Evolutionary conservation across 2,888 invertebrate species (phyloP).

Genomic region (Molorchus minor): DNA sequence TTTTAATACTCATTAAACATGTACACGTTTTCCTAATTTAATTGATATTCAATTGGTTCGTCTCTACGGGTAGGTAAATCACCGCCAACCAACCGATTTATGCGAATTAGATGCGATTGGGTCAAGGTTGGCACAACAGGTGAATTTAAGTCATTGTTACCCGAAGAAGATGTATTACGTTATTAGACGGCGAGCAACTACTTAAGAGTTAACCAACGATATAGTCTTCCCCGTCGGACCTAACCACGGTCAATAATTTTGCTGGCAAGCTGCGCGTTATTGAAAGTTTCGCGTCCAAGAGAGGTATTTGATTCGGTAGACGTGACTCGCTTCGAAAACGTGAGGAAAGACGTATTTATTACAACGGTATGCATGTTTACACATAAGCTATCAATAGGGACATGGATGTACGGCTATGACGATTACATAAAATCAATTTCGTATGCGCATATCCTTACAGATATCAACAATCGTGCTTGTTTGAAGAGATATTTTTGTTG

Average conservation of each 20-base stretch:
- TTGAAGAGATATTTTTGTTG: too few species aligned
- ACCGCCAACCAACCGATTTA: constrained; percentile 1
- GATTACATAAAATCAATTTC: too few species aligned
- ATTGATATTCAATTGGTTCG: background rate
- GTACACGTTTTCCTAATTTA: too few species aligned
- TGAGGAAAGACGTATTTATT: background rate
- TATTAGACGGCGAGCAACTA: constrained; percentile 6
- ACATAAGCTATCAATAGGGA: background rate
- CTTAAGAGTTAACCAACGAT: background rate
- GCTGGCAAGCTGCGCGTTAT: constrained; percentile 2
- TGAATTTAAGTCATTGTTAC: constrained; percentile 11
- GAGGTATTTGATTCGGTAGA: constrained; percentile 2
- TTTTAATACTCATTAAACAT: too few species aligned
- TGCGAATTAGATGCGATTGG: constrained; percentile 9
- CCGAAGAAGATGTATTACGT: background rate
- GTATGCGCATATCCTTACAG: too few species aligned
- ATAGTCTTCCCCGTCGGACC: background rate
- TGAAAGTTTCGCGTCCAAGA: constrained; percentile 2
- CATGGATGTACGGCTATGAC: too few species aligned
- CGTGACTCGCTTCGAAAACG: constrained; percentile 5
- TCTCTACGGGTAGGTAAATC: background rate
- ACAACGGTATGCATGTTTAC: background rate
- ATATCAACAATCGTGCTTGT: too few species aligned
- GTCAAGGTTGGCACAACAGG: constrained; percentile 10
- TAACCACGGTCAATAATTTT: background rate